Evolutionary conservation across 2,888 invertebrate species (phyloP), one percentile per base, ranked within the genome.

Genomic region (Drosophila testacea): DNA sequence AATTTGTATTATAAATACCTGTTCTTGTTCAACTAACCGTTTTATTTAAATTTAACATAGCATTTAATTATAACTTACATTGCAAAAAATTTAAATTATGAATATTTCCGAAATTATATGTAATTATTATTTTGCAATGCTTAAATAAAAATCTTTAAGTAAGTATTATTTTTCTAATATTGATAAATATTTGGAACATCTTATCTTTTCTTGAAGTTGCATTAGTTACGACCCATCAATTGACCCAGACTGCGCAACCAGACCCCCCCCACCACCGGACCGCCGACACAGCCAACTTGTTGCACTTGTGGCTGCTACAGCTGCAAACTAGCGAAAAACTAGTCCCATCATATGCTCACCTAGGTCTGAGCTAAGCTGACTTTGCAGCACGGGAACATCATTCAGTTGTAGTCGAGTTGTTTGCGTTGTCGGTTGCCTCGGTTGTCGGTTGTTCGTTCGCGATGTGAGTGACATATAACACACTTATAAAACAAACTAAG

Each of bases 331-430:
- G 69, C 62, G 67, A 51, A 63, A 83, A 87, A 87, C 83, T 74
- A 74, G 87, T 84, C 88, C 52, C 84, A 71, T 74, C 77, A 63
- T 44, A 57, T 63, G 64, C 44, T 56, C 27, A 32, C 61, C 46
- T 55, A 70, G 71, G 41, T 55, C 28, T 73, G 52, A 69, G 55
- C 68, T 44, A 30, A 42, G 55, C 66, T 48, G 22, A 46, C 67
- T 59, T 76, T 68, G 74, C 65, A 64, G 74, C 65, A 51, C 44
- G 65, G 54, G 52, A 57, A 65, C 69, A 68, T 73, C 71, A 64
- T 72, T 88, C 89, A 91, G 91, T 91, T 84, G 81, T 63, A 79
- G 81, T 89, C 82, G 74, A 82, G 85, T 81, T 83, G 90, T 85
- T 86, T 77, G 83, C 82, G 82, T 78, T 74, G 90, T 81, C 85